A percentile compares a stretch with the other conserved stretches of the same genome.
Conservation (phyloP, 1,140 invertebrate genomes). For the Pomphorhynchus laevis region DNA sequence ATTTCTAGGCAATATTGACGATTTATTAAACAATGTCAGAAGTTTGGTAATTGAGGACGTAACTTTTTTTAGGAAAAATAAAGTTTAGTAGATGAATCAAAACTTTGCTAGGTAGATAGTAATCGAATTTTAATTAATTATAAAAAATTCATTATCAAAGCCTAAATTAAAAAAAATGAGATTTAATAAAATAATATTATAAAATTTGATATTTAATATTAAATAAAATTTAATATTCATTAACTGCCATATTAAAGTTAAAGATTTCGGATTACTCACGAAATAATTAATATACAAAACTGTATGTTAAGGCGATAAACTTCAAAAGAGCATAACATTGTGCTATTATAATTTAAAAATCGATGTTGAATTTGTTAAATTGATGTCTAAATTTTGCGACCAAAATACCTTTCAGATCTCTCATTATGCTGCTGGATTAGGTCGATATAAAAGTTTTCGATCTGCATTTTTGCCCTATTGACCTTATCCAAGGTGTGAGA, state of each 20-base stretch:
- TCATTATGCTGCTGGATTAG: slow-evolving; percentile 79
- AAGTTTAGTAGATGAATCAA: too few relatives aligned
- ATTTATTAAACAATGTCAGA: too few relatives aligned
- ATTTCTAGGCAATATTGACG: too few relatives aligned
- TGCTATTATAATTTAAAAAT: background rate
- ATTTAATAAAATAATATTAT: too few relatives aligned
- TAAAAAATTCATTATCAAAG: too few relatives aligned
- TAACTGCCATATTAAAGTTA: background rate
- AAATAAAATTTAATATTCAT: background rate
- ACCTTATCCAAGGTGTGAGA: slow-evolving; percentile 93
- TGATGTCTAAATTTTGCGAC: background rate
- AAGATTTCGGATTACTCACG: background rate
- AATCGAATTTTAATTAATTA: too few relatives aligned
- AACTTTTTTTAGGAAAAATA: too few relatives aligned
- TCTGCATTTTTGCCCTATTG: slow-evolving; percentile 81
- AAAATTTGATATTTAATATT: too few relatives aligned
- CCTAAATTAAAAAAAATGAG: too few relatives aligned
- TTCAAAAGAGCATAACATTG: background rate
- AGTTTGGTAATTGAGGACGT: too few relatives aligned
- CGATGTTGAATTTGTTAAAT: background rate
- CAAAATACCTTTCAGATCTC: slow-evolving; percentile 43
- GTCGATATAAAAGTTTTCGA: slow-evolving; percentile 97
- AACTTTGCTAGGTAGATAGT: too few relatives aligned
- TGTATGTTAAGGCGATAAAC: background rate
- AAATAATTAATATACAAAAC: background rate